Conservation (phyloP, 2,888 invertebrate genomes). For the Electrophaes corylata region DNA sequence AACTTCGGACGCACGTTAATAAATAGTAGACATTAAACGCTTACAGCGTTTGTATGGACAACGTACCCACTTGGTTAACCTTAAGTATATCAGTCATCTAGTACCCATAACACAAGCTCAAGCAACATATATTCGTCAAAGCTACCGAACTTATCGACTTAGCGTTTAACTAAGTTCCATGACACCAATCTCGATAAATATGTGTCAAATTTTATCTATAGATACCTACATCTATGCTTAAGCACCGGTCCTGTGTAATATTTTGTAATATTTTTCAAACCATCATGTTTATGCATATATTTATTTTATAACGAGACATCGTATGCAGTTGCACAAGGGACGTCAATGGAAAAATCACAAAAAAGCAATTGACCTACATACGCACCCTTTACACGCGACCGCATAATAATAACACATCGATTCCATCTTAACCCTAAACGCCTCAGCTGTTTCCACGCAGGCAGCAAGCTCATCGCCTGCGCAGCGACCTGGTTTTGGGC, state of each 20-base stretch:
- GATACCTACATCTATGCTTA: too few relatives aligned
- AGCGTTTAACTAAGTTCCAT: too few relatives aligned
- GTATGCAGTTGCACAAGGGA: conserved; percentile 26
- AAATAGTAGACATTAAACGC: too few relatives aligned
- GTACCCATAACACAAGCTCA: too few relatives aligned
- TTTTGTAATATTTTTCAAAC: conserved; percentile 11
- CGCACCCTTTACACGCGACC: conserved; percentile 36
- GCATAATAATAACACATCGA: conserved; percentile 30
- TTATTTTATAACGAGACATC: conserved; percentile 22
- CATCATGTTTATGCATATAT: conserved; percentile 28
- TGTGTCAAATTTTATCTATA: too few relatives aligned
- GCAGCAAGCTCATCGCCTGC: conserved; percentile 29
- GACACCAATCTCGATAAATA: too few relatives aligned
- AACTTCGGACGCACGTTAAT: too few relatives aligned
- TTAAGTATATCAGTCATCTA: too few relatives aligned
- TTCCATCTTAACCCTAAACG: conserved; percentile 27
- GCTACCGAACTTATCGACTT: too few relatives aligned
- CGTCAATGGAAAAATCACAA: conserved; percentile 33
- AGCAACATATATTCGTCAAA: too few relatives aligned
- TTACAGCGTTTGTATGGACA: too few relatives aligned
- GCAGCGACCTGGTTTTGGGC: conserved; percentile 15
- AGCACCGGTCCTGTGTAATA: neutral
- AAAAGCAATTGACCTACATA: conserved; percentile 41
- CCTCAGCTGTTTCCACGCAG: conserved; percentile 20
- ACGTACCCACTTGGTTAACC: too few relatives aligned